These are phyloP conservation scores for Caerostris darwini DNA, from an alignment of 1,140 invertebrate species.

Conservation along the genomic window DNA sequence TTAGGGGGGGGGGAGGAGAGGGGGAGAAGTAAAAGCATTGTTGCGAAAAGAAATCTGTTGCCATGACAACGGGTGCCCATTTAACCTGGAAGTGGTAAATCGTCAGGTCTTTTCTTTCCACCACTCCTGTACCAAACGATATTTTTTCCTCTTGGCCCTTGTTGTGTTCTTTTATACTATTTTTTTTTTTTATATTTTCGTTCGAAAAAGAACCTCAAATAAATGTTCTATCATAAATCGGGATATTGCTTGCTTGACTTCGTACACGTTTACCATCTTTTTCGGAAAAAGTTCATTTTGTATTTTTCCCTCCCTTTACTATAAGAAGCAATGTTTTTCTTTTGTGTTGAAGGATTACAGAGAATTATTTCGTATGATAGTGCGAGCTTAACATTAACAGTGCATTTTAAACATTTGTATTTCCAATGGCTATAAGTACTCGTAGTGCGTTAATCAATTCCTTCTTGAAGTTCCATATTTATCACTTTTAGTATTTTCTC, in stretches of 20 bases:
- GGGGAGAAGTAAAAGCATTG: conserved; percentile 22
- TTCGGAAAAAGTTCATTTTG: too few species aligned
- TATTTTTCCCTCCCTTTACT: too few species aligned
- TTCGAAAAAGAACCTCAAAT: neutral
- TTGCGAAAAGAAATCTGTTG: conserved; percentile 68
- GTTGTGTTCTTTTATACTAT: neutral
- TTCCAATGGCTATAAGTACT: too few species aligned
- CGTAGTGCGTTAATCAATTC: too few species aligned
- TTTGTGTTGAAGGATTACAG: conserved; percentile 15
- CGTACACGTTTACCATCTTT: too few species aligned
- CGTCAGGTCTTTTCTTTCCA: conserved; percentile 6
- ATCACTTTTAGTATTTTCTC: too few species aligned
- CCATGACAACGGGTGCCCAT: conserved; percentile 47
- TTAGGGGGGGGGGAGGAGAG: neutral
- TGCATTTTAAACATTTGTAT: too few species aligned
- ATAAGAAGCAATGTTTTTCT: neutral
- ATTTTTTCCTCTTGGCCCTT: neutral
- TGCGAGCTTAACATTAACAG: conserved; percentile 53
- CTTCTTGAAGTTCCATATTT: too few species aligned
- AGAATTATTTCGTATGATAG: conserved; percentile 21
- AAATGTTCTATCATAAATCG: conserved; percentile 37
- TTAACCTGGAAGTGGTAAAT: conserved; percentile 59
- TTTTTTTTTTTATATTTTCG: neutral
- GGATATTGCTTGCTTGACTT: conserved; percentile 8
- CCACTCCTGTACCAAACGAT: neutral